A percentile compares a stretch with the other conserved stretches of the same genome.
Conservation (phyloP, 2,888 invertebrate genomes). For the Tuta absoluta region DNA sequence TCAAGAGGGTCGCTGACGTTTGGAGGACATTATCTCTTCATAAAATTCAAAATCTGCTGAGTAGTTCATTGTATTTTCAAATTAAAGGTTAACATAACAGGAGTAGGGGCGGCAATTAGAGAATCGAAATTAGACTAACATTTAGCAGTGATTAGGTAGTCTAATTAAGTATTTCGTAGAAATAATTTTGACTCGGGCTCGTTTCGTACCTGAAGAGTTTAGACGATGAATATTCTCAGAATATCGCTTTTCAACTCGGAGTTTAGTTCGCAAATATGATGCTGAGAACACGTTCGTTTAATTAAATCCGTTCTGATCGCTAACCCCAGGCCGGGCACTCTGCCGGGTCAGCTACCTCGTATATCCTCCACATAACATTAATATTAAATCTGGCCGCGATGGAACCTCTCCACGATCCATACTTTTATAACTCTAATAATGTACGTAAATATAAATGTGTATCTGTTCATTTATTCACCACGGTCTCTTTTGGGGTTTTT, state of each 20-base stretch:
- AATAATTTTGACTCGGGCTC: neutral
- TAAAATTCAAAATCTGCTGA: constrained; percentile 77
- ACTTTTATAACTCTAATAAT: constrained; percentile 41
- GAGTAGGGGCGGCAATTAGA: constrained; percentile 12
- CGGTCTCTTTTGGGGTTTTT: constrained; percentile 26
- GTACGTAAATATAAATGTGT: constrained; percentile 40
- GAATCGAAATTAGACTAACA: constrained; percentile 9
- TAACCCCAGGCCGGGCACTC: constrained; percentile 44
- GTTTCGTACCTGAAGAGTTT: constrained; percentile 8
- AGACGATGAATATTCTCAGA: neutral
- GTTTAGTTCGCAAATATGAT: constrained; percentile 18
- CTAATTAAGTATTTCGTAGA: neutral
- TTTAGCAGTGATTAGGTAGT: constrained; percentile 6
- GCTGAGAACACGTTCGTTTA: constrained; percentile 31
- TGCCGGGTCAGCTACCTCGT: constrained; percentile 36
- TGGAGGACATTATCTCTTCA: constrained; percentile 79
- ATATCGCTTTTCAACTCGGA: constrained; percentile 12
- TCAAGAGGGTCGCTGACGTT: constrained; percentile 76
- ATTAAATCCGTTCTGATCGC: constrained; percentile 45
- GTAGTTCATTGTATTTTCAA: constrained; percentile 73
- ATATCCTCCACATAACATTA: constrained; percentile 50
- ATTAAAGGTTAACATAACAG: constrained; percentile 60
- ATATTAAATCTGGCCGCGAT: constrained; percentile 51
- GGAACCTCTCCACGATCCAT: constrained; percentile 37
- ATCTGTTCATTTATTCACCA: constrained; percentile 32